Conservation (phyloP, 2,888 invertebrate species). For the Mylabris sibirica region DNA sequence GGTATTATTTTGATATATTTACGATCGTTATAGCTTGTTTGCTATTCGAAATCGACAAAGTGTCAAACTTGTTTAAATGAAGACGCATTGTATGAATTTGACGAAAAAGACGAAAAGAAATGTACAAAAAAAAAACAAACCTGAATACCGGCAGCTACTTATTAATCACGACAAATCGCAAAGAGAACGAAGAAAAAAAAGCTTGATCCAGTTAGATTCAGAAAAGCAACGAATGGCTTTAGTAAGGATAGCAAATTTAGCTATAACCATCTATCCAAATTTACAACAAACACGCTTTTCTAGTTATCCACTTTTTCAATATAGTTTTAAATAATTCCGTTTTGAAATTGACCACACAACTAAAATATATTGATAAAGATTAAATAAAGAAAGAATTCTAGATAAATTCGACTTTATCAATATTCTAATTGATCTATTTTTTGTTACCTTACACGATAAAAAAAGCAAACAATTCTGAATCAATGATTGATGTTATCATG, state of each 20-base stretch:
- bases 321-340: background rate
- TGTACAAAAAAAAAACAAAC: background rate
- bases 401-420: background rate
- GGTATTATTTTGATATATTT: slow-evolving; percentile 36
- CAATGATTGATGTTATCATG: background rate
- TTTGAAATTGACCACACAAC: background rate
- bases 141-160: background rate
- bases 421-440: background rate
- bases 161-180: background rate
- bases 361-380: background rate
- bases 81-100: background rate
- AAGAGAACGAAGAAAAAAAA: background rate
- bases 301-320: slow-evolving; percentile 7
- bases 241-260: background rate
- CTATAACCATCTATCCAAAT: slow-evolving; percentile 7
- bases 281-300: background rate
- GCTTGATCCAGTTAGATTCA: background rate
- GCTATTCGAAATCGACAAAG: background rate
- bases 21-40: slow-evolving; percentile 28
- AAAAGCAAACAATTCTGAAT: background rate
- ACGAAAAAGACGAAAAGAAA: no score
- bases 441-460: background rate
- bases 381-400: background rate
- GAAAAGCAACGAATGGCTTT: background rate
- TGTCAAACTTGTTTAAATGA: slow-evolving; percentile 11